phyloP scores from a whole-genome alignment of 2,888 invertebrate genomes.

The Mycalesis mineus region DNA sequence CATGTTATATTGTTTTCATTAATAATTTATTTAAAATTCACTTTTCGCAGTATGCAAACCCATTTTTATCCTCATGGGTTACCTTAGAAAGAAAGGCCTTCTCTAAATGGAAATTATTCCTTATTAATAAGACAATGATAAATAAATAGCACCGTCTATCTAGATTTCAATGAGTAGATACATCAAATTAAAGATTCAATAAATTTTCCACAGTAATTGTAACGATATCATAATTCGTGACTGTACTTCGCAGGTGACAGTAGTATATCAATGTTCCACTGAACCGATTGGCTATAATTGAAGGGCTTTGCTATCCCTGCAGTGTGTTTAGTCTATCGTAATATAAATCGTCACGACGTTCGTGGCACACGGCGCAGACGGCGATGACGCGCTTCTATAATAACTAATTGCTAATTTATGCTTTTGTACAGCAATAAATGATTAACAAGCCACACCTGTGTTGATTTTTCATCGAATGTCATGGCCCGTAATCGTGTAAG shows the following conservation, averaged over 20 bases:
- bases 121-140: too few species aligned
- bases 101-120: too few species aligned
- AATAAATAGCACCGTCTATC: too few species aligned
- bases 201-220: too few species aligned
- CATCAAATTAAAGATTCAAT: too few species aligned
- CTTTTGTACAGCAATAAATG: constrained; percentile 33
- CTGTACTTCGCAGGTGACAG: too few species aligned
- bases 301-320: constrained; percentile 8
- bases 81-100: too few species aligned
- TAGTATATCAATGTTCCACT: neutral
- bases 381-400: constrained; percentile 35
- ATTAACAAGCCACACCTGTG: constrained; percentile 32
- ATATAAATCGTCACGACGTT: constrained; percentile 15
- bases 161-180: too few species aligned
- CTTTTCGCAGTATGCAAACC: too few species aligned
- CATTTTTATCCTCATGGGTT: too few species aligned
- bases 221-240: neutral
- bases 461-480: constrained; percentile 8
- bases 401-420: constrained; percentile 55
- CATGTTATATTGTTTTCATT: too few species aligned
- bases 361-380: neutral
- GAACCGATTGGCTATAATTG: constrained; percentile 1
- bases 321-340: constrained; percentile 6
- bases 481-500: constrained; percentile 5
- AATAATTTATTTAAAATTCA: too few species aligned